Conservation (phyloP, 2,113 vertebrate genomes). For the Narcine bancroftii region DNA sequence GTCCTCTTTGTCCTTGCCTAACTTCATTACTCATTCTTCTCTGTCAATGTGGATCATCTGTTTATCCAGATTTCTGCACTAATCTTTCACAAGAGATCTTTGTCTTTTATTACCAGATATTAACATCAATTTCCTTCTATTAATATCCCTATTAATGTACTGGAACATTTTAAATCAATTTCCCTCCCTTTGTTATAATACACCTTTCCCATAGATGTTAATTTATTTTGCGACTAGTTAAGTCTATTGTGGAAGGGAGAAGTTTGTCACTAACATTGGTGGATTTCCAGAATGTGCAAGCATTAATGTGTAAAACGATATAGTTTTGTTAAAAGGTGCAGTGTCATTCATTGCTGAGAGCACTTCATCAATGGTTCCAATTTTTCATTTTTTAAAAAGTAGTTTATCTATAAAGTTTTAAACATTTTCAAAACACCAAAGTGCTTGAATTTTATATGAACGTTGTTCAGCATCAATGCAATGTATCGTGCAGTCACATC, state of each 20-base stretch:
- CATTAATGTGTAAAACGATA: background rate
- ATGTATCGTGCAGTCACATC: background rate
- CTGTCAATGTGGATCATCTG: background rate
- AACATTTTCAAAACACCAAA: background rate
- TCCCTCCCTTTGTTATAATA: constrained; percentile 38
- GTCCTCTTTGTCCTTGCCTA: background rate
- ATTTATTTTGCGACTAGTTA: constrained; percentile 21
- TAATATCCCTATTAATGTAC: constrained; percentile 45
- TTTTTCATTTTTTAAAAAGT: background rate
- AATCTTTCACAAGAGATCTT: constrained; percentile 50
- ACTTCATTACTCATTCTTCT: background rate
- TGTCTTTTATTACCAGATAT: constrained; percentile 46
- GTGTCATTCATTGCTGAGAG: too few species aligned
- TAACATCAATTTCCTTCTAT: constrained; percentile 49
- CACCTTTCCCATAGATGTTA: background rate
- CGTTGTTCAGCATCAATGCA: background rate
- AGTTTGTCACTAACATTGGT: background rate
- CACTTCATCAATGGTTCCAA: background rate
- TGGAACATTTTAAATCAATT: constrained; percentile 44
- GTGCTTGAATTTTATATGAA: background rate
- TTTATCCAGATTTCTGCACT: constrained; percentile 40
- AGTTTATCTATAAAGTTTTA: background rate
- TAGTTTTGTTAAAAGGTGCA: constrained; percentile 14
- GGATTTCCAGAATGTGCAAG: background rate
- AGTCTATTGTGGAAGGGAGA: background rate